Base-by-base conservation (phyloP, 2,888 invertebrate genomes). In the Polydrusus cervinus region DNA sequence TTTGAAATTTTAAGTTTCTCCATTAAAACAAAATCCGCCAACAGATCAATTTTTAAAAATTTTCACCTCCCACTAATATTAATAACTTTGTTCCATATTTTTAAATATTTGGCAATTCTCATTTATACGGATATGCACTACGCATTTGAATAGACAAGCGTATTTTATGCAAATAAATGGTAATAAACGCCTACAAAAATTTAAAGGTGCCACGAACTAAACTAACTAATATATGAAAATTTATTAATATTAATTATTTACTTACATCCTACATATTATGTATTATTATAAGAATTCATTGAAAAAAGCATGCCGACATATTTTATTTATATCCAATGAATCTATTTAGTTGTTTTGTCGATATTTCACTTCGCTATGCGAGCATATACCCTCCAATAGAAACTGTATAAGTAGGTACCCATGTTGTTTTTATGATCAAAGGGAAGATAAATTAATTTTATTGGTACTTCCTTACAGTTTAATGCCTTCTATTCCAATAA, bases 341-440 rank as follows among this genome's bases (percentile, higher is more conserved):
- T 55, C 14, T 55, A 30, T 30, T 53, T 45, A 16, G 9, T 66
- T 71, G 75, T 75, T 75, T 71, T 38, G 60, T 75, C 75, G 71
- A 75, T 75, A 71, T 14, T 25, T 61, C 14, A n/a, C n/a, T n/a
- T n/a, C n/a, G n/a, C n/a, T n/a, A n/a, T n/a, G n/a, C 1, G 51
- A 34, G 38, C 11, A n/a, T 45, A 45, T n/a, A n/a, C n/a, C n/a
- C n/a, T n/a, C n/a, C n/a, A n/a, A n/a, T n/a, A n/a, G n/a, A n/a
- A n/a, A n/a, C n/a, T n/a, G n/a, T n/a, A n/a, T n/a, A n/a, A n/a
- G n/a, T n/a, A n/a, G n/a, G n/a, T n/a, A n/a, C n/a, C n/a, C n/a
- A n/a, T n/a, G n/a, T n/a, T n/a, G n/a, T n/a, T n/a, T n/a, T n/a
- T n/a, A n/a, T n/a, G n/a, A n/a, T n/a, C n/a, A n/a, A n/a, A n/a